These are phyloP conservation scores for Emberiza fucata DNA, from an alignment of 2,113 vertebrate species.

Conservation along the genomic window DNA sequence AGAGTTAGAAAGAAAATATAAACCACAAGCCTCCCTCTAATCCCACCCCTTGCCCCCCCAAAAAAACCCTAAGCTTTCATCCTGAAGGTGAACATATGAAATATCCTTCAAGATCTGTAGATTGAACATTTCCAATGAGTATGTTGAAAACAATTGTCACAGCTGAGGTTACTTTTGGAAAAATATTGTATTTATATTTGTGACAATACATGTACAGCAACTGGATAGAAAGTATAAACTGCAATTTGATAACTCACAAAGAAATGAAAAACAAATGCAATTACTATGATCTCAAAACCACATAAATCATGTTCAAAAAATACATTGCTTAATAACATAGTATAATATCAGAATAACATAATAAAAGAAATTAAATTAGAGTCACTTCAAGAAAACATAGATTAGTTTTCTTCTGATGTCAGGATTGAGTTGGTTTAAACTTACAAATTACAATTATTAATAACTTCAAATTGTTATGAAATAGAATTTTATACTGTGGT, in stretches of 20 bases:
- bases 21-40: background rate
- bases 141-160: background rate
- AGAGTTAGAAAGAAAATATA: background rate
- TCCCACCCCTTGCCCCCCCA: background rate
- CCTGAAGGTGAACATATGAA: background rate
- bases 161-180: background rate
- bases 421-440: background rate
- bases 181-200: background rate
- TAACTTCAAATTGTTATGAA: background rate
- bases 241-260: background rate
- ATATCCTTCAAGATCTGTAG: background rate
- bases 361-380: background rate
- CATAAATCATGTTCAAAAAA: background rate
- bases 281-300: background rate
- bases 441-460: background rate
- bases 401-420: background rate
- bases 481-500: background rate
- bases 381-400: background rate
- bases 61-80: background rate
- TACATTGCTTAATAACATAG: background rate
- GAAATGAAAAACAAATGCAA: background rate
- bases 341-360: background rate
- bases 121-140: background rate
- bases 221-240: background rate
- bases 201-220: background rate